Evolutionary conservation across 1,140 invertebrate species (phyloP), one percentile per base, ranked within the genome.

Genomic region (Drosophila quadrilineata): DNA sequence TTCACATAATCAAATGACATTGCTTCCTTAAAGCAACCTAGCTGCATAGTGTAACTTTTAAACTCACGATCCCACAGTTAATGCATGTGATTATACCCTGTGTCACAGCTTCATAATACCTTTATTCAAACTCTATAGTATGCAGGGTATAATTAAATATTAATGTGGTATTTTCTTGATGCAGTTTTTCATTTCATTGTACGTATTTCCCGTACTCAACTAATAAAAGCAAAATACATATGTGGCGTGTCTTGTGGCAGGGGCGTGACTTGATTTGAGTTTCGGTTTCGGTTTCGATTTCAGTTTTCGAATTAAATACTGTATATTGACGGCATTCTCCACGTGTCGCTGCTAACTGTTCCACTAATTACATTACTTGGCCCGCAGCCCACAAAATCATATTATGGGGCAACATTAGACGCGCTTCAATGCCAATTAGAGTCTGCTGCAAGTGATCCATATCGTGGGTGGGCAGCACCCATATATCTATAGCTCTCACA

Each of bases 331-430:
- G n/a, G n/a, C 43, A 49, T 45, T 28, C 26, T 26, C 29, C 43
- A 64, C 60, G 60, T 64, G 43, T 57, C 16, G 16, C 26, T 29
- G 45, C 28, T 58, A 65, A 60, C 56, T 45, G 63, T 52, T 66
- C 29, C 63, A 29, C 63, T 66, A 66, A 66, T 66, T 66, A 31
- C 56, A 66, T 66, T 66, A 60, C 48, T 59, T 65, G 54, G 62
- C 43, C 62, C 54, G 45, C 28, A 65, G 26, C 43, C 38, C 53
- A 45, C 29, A 58, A 58, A 64, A 64, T 64, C 45, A 58, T 33
- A 65, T 65, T 50, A 65, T 65, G 36, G 28, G 56, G 56, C 46
- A 53, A 52, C 56, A 66, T 66, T 60, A 60, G 63, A 60, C 46
- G 46, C 56, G 63, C 56, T 60, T 60, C 63, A 60, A 66, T 66